Conservation (phyloP, 1,140 invertebrate species). For the Zaprionus nigranus region DNA sequence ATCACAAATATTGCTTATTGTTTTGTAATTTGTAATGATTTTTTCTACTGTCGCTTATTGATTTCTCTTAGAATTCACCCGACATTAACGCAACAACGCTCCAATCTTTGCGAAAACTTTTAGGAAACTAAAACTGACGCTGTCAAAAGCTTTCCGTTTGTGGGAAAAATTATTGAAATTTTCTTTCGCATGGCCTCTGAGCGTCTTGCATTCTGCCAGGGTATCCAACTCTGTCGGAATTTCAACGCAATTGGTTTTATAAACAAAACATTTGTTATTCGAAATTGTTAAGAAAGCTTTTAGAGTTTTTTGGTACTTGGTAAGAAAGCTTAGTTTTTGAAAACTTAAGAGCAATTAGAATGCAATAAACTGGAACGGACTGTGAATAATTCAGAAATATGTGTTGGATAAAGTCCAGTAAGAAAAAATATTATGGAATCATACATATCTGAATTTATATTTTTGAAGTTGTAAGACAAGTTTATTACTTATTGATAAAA, state of each 20-base stretch:
- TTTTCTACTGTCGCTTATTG: slow-evolving; percentile 51
- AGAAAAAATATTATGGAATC: too few relatives aligned
- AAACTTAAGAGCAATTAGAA: slow-evolving; percentile 15
- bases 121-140: slow-evolving; percentile 73
- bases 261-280: slow-evolving; percentile 7
- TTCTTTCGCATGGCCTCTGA: slow-evolving; percentile 52
- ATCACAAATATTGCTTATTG: background rate
- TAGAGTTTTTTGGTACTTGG: slow-evolving; percentile 1
- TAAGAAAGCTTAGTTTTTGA: slow-evolving; percentile 4
- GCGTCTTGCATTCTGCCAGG: slow-evolving; percentile 46
- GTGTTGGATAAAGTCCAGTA: too few relatives aligned
- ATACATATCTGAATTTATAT: too few relatives aligned
- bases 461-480: background rate
- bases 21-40: slow-evolving; percentile 38
- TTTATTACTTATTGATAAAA: too few relatives aligned
- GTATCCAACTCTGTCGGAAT: slow-evolving; percentile 64
- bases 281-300: slow-evolving; percentile 17
- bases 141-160: slow-evolving; percentile 68
- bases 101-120: slow-evolving; percentile 75
- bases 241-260: slow-evolving; percentile 7
- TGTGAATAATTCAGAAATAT: too few relatives aligned
- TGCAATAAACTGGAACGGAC: slow-evolving; percentile 1
- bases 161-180: slow-evolving; percentile 82
- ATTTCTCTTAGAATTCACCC: slow-evolving; percentile 51
- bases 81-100: slow-evolving; percentile 48